These are phyloP conservation scores for Notolabrus celidotus DNA, from an alignment of 2,797 vertebrate species.

Conservation along the genomic window DNA sequence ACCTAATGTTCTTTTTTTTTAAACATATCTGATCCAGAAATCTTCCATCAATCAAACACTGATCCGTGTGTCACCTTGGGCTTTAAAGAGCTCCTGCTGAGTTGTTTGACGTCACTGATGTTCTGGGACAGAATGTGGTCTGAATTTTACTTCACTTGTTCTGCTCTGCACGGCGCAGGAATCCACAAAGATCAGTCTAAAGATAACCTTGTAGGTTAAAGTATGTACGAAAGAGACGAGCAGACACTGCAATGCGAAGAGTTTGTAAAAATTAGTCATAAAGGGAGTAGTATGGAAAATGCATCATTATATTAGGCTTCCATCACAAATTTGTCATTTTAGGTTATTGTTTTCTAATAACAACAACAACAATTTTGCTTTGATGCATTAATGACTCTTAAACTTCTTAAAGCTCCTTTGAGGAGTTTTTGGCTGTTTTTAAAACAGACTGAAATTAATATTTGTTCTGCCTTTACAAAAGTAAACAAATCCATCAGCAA, in stretches of 20 bases:
- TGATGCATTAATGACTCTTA: too few species aligned
- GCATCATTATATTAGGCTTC: too few species aligned
- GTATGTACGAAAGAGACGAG: neutral
- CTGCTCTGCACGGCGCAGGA: neutral
- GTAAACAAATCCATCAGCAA: too few species aligned
- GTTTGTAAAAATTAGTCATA: neutral
- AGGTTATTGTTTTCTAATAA: too few species aligned
- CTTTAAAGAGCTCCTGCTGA: constrained; percentile 50
- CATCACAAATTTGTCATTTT: too few species aligned
- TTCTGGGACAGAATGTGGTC: constrained; percentile 14
- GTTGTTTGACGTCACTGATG: constrained; percentile 62
- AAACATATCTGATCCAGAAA: constrained; percentile 36
- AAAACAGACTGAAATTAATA: too few species aligned
- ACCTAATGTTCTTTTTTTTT: constrained; percentile 33
- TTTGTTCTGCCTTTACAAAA: too few species aligned
- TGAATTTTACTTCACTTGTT: constrained; percentile 28
- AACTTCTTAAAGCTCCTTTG: too few species aligned
- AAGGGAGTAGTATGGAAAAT: too few species aligned
- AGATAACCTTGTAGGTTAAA: neutral
- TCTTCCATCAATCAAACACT: constrained; percentile 60
- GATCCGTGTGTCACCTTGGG: constrained; percentile 67
- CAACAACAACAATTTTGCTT: too few species aligned
- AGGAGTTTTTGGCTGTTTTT: too few species aligned
- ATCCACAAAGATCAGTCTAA: neutral
- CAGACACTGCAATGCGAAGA: neutral